phyloP scores from a whole-genome alignment of 2,113 vertebrate species.

The Poeciliopsis turrubarensis region DNA sequence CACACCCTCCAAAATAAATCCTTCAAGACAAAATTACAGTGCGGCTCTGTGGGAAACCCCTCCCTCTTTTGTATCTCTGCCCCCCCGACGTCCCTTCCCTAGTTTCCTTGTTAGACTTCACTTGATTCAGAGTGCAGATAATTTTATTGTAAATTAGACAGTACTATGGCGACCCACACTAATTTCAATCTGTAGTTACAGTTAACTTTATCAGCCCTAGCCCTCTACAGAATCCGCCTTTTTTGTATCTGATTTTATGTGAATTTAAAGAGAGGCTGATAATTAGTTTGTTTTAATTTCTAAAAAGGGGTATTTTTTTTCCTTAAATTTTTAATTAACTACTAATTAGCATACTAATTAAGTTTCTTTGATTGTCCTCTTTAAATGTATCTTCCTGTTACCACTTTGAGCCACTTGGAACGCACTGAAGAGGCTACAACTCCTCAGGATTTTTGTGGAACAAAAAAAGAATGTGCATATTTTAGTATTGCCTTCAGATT shows the following conservation, averaged over 20 bases:
- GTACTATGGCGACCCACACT: constrained; percentile 3
- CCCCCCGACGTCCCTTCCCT: constrained; percentile 6
- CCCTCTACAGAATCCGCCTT: not conserved
- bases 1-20: constrained; percentile 38
- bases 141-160: constrained; percentile 37
- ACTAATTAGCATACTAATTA: constrained; percentile 9
- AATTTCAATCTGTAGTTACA: constrained; percentile 31
- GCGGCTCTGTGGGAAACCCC: constrained; percentile 46
- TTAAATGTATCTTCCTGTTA: not conserved
- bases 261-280: not conserved
- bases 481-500: not conserved
- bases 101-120: constrained; percentile 21
- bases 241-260: not conserved
- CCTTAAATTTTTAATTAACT: not conserved
- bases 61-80: constrained; percentile 16
- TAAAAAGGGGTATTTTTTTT: not conserved
- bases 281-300: not conserved
- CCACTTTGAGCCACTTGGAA: not conserved
- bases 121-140: not conserved
- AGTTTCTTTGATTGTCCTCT: not conserved
- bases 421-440: not conserved
- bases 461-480: not conserved
- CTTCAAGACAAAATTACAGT: constrained; percentile 60
- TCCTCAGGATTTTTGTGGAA: not conserved
- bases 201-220: too few relatives aligned